Conservation (phyloP, 2,113 vertebrate genomes). For the Hipposideros armiger region DNA sequence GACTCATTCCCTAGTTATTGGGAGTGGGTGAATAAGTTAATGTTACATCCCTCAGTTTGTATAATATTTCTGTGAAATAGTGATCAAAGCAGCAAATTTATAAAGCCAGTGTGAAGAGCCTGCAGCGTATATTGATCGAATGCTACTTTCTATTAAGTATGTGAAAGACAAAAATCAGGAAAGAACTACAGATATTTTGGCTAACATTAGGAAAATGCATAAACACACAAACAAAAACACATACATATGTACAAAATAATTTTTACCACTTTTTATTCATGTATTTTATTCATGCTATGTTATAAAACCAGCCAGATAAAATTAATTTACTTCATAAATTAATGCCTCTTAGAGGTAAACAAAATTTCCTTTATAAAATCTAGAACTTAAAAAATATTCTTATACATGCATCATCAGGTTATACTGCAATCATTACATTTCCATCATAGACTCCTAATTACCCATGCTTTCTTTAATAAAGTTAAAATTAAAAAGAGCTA, state of each 20-base stretch:
- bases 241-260: neutral
- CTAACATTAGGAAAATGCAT: neutral
- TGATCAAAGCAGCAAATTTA: neutral
- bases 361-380: neutral
- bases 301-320: neutral
- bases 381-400: neutral
- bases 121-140: neutral
- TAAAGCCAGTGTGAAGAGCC: neutral
- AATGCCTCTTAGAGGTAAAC: neutral
- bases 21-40: neutral
- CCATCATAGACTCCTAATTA: neutral
- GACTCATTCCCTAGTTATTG: neutral
- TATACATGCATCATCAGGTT: neutral
- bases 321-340: neutral
- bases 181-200: neutral
- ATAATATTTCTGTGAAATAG: neutral
- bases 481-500: neutral
- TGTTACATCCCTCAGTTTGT: neutral
- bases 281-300: neutral
- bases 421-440: neutral
- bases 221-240: neutral
- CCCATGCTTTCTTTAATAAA: neutral
- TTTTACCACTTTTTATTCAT: neutral
- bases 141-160: neutral
- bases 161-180: neutral